Conservation (phyloP, 2,888 invertebrate genomes). For the Ochropleura plecta region DNA sequence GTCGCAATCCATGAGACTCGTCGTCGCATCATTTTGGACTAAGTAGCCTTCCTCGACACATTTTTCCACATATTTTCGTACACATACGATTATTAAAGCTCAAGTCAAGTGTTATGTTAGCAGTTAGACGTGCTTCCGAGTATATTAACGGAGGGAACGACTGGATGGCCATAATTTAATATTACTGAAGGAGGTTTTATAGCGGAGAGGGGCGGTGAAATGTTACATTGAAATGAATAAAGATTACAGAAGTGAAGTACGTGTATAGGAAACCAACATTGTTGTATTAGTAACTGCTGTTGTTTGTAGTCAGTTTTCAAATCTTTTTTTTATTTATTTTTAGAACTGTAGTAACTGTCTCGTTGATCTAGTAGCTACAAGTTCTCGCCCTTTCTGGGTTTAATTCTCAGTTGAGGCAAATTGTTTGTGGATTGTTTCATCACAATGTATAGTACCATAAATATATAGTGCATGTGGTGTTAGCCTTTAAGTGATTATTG, state of each 20-base stretch:
- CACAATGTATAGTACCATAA: no score
- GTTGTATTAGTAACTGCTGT: conserved; percentile 32
- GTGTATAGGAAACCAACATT: conserved; percentile 55
- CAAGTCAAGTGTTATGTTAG: conserved; percentile 55
- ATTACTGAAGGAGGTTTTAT: conserved; percentile 75
- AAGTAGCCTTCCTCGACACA: conserved; percentile 37
- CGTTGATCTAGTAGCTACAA: not conserved
- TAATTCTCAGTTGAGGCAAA: not conserved
- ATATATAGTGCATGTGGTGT: no score
- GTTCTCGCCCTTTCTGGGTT: not conserved
- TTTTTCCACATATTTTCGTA: conserved; percentile 50
- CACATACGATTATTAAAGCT: conserved; percentile 45
- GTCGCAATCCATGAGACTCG: not conserved
- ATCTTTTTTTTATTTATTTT: conserved; percentile 8
- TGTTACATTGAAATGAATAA: conserved; percentile 73
- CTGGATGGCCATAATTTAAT: conserved; percentile 77
- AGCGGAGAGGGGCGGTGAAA: conserved; percentile 61
- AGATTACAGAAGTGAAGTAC: conserved; percentile 64
- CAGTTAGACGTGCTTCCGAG: conserved; percentile 58
- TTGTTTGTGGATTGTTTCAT: not conserved
- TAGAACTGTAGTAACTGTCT: not conserved
- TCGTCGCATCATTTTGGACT: conserved; percentile 26
- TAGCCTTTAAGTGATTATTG: no score
- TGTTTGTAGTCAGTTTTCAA: conserved; percentile 5
- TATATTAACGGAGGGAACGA: conserved; percentile 77